phyloP scores from a whole-genome alignment of 1,140 invertebrate genomes.

The Neodiprion fabricii region DNA sequence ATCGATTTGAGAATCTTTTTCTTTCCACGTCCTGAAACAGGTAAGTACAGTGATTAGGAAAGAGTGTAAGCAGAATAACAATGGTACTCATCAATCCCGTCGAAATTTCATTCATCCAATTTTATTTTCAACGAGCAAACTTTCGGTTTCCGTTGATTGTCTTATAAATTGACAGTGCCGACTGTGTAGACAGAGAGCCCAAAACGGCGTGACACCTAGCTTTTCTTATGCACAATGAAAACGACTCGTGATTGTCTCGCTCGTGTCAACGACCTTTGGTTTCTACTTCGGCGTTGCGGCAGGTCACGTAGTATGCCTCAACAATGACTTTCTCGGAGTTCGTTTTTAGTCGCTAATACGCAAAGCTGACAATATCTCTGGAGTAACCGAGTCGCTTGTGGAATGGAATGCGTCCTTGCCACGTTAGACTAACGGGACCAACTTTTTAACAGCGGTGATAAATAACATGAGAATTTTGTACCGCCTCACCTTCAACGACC shows the following conservation, averaged over 20 bases:
- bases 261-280: too few relatives aligned
- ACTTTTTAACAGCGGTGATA: background rate
- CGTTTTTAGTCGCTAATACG: background rate
- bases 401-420: background rate
- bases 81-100: background rate
- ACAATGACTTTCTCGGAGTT: background rate
- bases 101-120: slow-evolving; percentile 5
- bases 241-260: too few relatives aligned
- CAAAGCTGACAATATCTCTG: too few relatives aligned
- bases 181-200: too few relatives aligned
- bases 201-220: background rate
- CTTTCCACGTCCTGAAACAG: slow-evolving; percentile 64
- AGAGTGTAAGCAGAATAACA: background rate
- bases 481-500: slow-evolving; percentile 64
- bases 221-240: too few relatives aligned
- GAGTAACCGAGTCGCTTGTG: too few relatives aligned
- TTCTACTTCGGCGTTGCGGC: background rate
- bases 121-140: background rate
- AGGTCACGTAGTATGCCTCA: background rate
- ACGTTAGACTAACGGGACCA: background rate
- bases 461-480: background rate
- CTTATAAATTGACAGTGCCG: too few relatives aligned
- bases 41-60: background rate
- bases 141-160: slow-evolving; percentile 18
- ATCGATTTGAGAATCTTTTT: slow-evolving; percentile 68